A percentile compares a stretch with the other conserved stretches of the same genome.
phyloP scores from a whole-genome alignment of 1,140 invertebrate genomes.

The Habropoda laboriosa region DNA sequence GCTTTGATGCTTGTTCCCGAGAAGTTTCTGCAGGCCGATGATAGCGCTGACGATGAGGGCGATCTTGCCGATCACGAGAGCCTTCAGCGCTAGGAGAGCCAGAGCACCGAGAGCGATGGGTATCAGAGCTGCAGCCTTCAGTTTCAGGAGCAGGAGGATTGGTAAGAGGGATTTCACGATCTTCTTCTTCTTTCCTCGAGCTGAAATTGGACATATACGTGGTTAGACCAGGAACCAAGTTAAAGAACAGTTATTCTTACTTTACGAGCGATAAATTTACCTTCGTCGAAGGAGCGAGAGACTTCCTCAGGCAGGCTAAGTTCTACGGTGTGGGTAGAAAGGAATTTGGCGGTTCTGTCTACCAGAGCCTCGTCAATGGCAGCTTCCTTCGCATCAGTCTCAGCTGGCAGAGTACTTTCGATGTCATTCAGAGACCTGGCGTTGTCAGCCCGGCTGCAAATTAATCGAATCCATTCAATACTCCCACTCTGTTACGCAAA shows the following conservation, averaged over 20 bases:
- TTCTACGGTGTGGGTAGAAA: slow-evolving; percentile 90
- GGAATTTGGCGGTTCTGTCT: slow-evolving; percentile 88
- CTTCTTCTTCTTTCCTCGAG: slow-evolving; percentile 86
- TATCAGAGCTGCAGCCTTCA: slow-evolving; percentile 90
- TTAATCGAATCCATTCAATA: too few relatives aligned
- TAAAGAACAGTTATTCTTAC: not conserved
- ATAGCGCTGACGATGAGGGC: slow-evolving; percentile 89
- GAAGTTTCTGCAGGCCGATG: slow-evolving; percentile 90
- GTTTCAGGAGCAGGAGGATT: slow-evolving; percentile 87
- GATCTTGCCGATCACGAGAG: slow-evolving; percentile 90
- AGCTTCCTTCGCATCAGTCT: slow-evolving; percentile 87
- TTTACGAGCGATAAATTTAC: too few relatives aligned
- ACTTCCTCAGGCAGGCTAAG: slow-evolving; percentile 88
- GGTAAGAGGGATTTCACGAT: slow-evolving; percentile 84
- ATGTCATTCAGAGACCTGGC: slow-evolving; percentile 82
- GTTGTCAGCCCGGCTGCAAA: slow-evolving; percentile 79
- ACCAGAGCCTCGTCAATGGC: slow-evolving; percentile 89
- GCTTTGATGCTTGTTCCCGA: slow-evolving; percentile 86
- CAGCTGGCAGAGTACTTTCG: slow-evolving; percentile 84
- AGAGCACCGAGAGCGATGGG: slow-evolving; percentile 89
- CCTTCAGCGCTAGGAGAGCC: slow-evolving; percentile 91
- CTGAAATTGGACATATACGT: slow-evolving; percentile 67
- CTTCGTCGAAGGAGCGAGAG: slow-evolving; percentile 82
- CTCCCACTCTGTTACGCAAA: too few relatives aligned
- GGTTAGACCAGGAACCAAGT: slow-evolving; percentile 1